phyloP scores from a whole-genome alignment of 2,888 invertebrate species.

The Ochlodes sylvanus region DNA sequence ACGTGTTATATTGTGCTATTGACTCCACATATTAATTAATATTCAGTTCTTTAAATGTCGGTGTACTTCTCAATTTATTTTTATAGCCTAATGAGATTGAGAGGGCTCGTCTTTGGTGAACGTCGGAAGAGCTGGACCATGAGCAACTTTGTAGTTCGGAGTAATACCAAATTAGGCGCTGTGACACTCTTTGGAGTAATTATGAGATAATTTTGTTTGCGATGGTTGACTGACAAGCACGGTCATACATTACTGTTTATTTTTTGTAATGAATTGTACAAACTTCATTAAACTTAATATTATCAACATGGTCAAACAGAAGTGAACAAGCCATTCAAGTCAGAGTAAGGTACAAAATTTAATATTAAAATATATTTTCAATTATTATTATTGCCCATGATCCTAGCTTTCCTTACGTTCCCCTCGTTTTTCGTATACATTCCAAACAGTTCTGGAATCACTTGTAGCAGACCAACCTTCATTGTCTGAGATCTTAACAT shows the following conservation, averaged over 20 bases:
- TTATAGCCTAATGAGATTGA: not conserved
- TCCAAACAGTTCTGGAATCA: not conserved
- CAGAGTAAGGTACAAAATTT: too few relatives aligned
- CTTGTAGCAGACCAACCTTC: not conserved
- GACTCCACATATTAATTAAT: not conserved
- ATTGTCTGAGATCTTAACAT: constrained; percentile 2
- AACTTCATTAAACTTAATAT: too few relatives aligned
- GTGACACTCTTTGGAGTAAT: too few relatives aligned
- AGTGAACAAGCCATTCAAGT: too few relatives aligned
- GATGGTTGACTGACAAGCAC: too few relatives aligned
- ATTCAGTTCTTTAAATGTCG: not conserved
- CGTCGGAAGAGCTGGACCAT: not conserved
- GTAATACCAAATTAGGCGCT: too few relatives aligned
- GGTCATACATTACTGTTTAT: too few relatives aligned
- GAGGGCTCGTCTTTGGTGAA: not conserved
- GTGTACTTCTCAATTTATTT: not conserved
- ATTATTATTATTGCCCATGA: not conserved
- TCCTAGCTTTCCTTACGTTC: not conserved
- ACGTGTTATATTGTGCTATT: constrained; percentile 14
- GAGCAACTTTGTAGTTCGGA: not conserved
- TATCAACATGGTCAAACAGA: too few relatives aligned
- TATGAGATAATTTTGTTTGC: too few relatives aligned
- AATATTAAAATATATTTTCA: too few relatives aligned
- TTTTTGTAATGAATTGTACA: too few relatives aligned
- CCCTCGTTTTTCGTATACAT: constrained; percentile 11